A percentile compares a stretch with the other conserved stretches of the same genome.
These are phyloP conservation scores for Sebastolobus altivelis DNA, from an alignment of 2,797 vertebrate genomes.

Conservation along the genomic window DNA sequence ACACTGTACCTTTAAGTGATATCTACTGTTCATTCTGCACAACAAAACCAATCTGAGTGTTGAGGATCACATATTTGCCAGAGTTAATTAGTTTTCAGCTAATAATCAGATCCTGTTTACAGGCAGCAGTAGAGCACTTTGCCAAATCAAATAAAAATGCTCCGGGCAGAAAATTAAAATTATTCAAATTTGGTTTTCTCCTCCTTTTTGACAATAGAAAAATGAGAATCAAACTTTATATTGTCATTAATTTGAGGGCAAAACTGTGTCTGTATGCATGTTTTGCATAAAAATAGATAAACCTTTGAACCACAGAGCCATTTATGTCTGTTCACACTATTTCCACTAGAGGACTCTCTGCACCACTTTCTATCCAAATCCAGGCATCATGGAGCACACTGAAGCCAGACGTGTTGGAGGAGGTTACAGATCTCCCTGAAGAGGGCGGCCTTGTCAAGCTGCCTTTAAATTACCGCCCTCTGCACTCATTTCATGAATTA, in stretches of 20 bases:
- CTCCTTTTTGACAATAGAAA: neutral
- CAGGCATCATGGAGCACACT: constrained; percentile 12
- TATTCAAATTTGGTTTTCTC: neutral
- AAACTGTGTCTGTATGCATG: constrained; percentile 6
- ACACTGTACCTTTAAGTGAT: neutral
- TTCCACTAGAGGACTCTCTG: constrained; percentile 79
- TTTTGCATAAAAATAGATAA: neutral
- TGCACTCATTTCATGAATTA: constrained; percentile 59
- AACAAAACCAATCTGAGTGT: constrained; percentile 4
- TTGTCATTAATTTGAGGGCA: neutral
- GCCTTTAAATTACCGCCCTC: constrained; percentile 48
- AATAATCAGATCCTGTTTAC: constrained; percentile 57
- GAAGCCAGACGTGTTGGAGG: constrained; percentile 56
- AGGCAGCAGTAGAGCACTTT: constrained; percentile 35
- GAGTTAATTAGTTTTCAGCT: constrained; percentile 57
- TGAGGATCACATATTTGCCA: constrained; percentile 43
- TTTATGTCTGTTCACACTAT: neutral
- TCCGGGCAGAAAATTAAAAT: constrained; percentile 17
- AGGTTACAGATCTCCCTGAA: constrained; percentile 57
- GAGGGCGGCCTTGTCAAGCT: constrained; percentile 72
- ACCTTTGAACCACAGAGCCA: neutral
- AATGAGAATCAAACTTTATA: neutral
- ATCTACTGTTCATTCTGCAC: constrained; percentile 9
- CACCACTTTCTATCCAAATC: constrained; percentile 40
- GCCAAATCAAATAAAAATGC: constrained; percentile 52